A percentile compares a stretch with the other conserved stretches of the same genome.
phyloP scores from a whole-genome alignment of 2,113 vertebrate species.

The Poeciliopsis occidentalis region DNA sequence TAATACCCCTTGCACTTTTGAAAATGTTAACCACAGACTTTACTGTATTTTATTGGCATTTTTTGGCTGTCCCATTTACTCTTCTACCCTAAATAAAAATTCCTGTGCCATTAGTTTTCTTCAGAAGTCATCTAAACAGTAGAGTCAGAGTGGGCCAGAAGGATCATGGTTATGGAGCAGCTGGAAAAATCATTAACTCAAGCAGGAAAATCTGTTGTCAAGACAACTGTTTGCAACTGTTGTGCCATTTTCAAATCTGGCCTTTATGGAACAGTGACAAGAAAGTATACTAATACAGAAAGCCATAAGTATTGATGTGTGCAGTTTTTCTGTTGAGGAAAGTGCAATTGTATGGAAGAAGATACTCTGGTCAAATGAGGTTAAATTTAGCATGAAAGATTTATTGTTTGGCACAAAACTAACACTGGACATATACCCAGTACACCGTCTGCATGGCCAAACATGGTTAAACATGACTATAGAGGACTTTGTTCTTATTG shows the following conservation, averaged over 20 bases:
- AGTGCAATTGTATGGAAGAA: neutral
- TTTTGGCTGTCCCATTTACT: neutral
- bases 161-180: neutral
- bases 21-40: too few relatives aligned
- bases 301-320: neutral
- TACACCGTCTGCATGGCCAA: neutral
- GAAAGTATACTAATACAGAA: neutral
- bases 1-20: too few relatives aligned
- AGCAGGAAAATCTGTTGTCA: too few relatives aligned
- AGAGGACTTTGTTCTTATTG: too few relatives aligned
- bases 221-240: too few relatives aligned
- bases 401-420: neutral
- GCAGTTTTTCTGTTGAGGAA: neutral
- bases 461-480: neutral
- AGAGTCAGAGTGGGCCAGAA: neutral
- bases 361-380: neutral
- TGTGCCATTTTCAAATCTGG: too few relatives aligned
- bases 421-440: neutral
- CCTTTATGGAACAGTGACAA: too few relatives aligned
- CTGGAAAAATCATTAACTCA: neutral
- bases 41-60: neutral
- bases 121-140: neutral
- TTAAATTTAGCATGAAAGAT: neutral
- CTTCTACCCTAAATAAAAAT: neutral
- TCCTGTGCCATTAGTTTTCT: neutral